Conservation (phyloP, 2,113 vertebrate genomes). For the Channa maculata region DNA sequence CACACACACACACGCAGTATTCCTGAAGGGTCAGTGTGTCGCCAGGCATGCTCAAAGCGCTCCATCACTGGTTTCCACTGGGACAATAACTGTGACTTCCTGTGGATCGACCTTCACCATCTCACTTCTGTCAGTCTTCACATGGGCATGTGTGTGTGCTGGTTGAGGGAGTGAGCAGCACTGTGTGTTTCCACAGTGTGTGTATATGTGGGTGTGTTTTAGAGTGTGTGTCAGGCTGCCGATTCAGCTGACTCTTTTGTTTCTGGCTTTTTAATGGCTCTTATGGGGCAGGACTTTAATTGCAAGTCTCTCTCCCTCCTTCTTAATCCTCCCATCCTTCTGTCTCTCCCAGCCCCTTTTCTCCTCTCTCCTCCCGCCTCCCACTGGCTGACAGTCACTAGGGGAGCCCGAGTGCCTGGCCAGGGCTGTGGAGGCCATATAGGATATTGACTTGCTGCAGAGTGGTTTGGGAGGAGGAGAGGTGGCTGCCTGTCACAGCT, state of each 20-base stretch:
- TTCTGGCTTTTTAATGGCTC: conserved; percentile 82
- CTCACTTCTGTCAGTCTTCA: conserved; percentile 76
- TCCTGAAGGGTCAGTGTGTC: conserved; percentile 81
- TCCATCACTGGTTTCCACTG: conserved; percentile 76
- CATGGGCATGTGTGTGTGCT: conserved; percentile 48
- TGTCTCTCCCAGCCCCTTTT: conserved; percentile 68
- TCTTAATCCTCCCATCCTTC: conserved; percentile 79
- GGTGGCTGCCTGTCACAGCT: conserved; percentile 81
- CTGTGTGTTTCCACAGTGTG: conserved; percentile 44
- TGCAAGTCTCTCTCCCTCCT: conserved; percentile 80
- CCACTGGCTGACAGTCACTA: conserved; percentile 73
- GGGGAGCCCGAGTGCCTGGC: conserved; percentile 71
- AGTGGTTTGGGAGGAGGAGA: conserved; percentile 81
- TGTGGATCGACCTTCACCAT: conserved; percentile 79
- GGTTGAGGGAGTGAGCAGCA: conserved; percentile 39
- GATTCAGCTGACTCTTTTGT: conserved; percentile 82
- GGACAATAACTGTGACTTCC: conserved; percentile 77
- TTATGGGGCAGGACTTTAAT: conserved; percentile 84
- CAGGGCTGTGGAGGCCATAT: conserved; percentile 70
- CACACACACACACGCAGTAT: conserved; percentile 57
- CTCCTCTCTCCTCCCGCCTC: conserved; percentile 69
- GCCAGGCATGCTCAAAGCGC: conserved; percentile 72
- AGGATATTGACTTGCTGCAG: conserved; percentile 82
- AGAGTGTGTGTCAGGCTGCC: conserved; percentile 73
- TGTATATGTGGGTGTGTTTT: conserved; percentile 54